Conservation (phyloP, 2,888 invertebrate species). For the Oeneis ivallda region DNA sequence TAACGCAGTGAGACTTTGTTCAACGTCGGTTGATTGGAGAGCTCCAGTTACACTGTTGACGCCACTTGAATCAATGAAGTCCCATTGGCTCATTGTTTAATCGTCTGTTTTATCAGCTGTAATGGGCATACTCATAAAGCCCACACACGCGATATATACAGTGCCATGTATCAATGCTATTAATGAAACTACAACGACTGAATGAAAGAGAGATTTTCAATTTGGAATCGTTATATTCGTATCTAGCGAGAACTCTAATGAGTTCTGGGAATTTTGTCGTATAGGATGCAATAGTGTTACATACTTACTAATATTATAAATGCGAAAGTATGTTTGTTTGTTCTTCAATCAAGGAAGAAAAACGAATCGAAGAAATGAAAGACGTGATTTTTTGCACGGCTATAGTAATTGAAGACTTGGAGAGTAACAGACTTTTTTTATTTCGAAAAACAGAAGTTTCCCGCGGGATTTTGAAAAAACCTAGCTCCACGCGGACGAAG, state of each 20-base stretch:
- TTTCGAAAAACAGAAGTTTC: no score
- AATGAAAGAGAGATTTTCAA: slow-evolving; percentile 15
- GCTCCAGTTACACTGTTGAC: slow-evolving; percentile 67
- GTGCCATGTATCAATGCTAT: slow-evolving; percentile 7
- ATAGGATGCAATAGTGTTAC: slow-evolving; percentile 1
- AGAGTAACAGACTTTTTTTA: no score
- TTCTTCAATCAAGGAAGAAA: no score
- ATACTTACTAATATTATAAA: not conserved
- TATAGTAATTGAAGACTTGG: no score
- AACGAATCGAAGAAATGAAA: no score
- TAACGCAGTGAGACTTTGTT: not conserved
- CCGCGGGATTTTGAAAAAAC: no score
- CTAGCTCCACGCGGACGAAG: no score
- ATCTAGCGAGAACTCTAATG: slow-evolving; percentile 2
- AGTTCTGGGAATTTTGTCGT: slow-evolving; percentile 14
- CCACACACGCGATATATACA: slow-evolving; percentile 18
- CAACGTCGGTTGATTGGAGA: slow-evolving; percentile 52
- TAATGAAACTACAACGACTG: not conserved
- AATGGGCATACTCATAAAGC: slow-evolving; percentile 52
- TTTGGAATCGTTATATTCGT: slow-evolving; percentile 11
- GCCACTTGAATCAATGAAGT: slow-evolving; percentile 77
- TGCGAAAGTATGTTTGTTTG: not conserved
- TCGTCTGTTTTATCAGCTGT: slow-evolving; percentile 76
- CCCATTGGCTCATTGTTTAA: slow-evolving; percentile 76
- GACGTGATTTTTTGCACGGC: no score